Conservation (phyloP, 1,140 invertebrate genomes). For the Scaptomyza pallida region DNA sequence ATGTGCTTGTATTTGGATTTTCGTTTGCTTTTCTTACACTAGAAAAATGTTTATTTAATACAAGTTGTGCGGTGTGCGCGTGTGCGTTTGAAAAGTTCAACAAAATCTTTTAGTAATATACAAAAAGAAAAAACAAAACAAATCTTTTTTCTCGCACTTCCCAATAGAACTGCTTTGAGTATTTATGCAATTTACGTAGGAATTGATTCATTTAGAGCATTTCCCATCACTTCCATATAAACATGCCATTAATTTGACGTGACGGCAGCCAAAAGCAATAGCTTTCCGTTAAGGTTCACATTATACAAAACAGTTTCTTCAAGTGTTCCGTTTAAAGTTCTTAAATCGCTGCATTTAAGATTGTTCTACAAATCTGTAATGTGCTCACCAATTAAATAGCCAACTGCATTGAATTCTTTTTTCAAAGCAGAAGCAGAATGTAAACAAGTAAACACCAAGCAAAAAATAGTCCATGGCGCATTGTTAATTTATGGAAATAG, state of each 20-base stretch:
- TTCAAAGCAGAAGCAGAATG: background rate
- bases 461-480: constrained; percentile 26
- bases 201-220: constrained; percentile 70
- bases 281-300: constrained; percentile 8
- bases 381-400: too few species aligned
- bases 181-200: constrained; percentile 63
- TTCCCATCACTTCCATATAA: constrained; percentile 72
- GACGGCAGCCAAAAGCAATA: constrained; percentile 44
- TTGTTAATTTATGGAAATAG: constrained; percentile 39
- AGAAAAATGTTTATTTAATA: constrained; percentile 76
- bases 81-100: constrained; percentile 42
- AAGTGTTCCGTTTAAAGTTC: constrained; percentile 23
- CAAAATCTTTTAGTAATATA: constrained; percentile 66
- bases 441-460: constrained; percentile 15
- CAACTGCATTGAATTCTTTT: constrained; percentile 30
- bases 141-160: constrained; percentile 2
- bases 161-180: constrained; percentile 10
- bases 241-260: constrained; percentile 76
- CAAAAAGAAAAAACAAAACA: constrained; percentile 32
- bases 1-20: constrained; percentile 40
- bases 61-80: constrained; percentile 34
- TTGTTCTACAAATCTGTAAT: too few species aligned
- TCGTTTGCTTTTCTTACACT: constrained; percentile 48
- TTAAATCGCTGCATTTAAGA: background rate
- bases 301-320: constrained; percentile 6